A percentile compares a stretch with the other conserved stretches of the same genome.
These are phyloP conservation scores for Iphiclides podalirius DNA, from an alignment of 2,888 invertebrate species.

Conservation along the genomic window DNA sequence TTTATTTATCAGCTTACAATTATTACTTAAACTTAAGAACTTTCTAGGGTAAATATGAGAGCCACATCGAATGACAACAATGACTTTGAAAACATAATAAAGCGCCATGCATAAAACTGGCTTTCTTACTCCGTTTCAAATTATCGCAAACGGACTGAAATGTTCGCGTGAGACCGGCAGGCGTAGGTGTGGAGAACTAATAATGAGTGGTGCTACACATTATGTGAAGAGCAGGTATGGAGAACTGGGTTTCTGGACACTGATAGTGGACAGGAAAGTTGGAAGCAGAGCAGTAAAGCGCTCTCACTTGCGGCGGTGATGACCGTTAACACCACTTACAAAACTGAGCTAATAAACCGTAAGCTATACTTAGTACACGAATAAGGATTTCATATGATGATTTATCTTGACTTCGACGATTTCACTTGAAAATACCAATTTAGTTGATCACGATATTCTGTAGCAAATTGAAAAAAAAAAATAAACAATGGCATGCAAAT, in stretches of 20 bases:
- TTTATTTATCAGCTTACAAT: no score
- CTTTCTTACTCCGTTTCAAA: neutral
- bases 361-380: no score
- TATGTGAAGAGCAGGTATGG: slow-evolving; percentile 48
- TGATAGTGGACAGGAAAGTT: slow-evolving; percentile 31
- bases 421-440: no score
- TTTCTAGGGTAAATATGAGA: slow-evolving; percentile 36
- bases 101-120: slow-evolving; percentile 67
- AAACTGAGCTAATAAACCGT: neutral
- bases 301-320: slow-evolving; percentile 25
- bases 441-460: no score
- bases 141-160: slow-evolving; percentile 13
- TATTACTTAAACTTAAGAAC: no score
- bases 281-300: slow-evolving; percentile 60
- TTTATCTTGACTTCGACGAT: no score
- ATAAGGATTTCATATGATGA: no score
- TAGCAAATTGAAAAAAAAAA: no score
- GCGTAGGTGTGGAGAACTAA: slow-evolving; percentile 40
- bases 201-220: slow-evolving; percentile 73
- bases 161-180: slow-evolving; percentile 31
- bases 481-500: no score
- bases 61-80: slow-evolving; percentile 63
- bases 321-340: neutral
- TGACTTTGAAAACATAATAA: slow-evolving; percentile 52
- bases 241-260: slow-evolving; percentile 27